Conservation (phyloP, 2,113 vertebrate genomes). For the Anhinga anhinga region DNA sequence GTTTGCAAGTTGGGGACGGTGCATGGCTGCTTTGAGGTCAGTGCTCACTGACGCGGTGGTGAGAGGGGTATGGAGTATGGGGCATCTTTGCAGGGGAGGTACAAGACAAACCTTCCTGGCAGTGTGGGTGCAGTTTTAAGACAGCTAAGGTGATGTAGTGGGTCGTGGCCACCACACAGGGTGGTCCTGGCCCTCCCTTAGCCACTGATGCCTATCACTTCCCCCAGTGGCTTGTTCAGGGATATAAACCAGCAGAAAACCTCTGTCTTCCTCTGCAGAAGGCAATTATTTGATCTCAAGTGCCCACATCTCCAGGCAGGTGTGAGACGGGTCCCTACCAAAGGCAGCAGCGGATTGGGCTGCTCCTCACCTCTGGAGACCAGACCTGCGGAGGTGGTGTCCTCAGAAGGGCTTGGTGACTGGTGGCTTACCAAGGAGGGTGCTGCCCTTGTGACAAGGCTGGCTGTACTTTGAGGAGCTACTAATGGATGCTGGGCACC, state of each 20-base stretch:
- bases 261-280: not conserved
- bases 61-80: not conserved
- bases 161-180: not conserved
- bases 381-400: not conserved
- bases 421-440: not conserved
- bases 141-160: not conserved
- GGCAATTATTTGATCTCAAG: not conserved
- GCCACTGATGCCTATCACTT: not conserved
- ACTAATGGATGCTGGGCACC: not conserved
- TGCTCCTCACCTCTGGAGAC: not conserved
- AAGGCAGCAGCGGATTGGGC: not conserved
- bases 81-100: not conserved
- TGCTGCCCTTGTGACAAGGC: not conserved
- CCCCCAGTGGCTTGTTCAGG: not conserved
- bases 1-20: fast-evolving
- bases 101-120: not conserved
- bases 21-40: not conserved
- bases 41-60: fast-evolving
- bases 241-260: not conserved
- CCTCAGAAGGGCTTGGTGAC: not conserved
- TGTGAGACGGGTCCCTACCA: not conserved
- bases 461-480: not conserved
- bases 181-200: not conserved
- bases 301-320: not conserved
- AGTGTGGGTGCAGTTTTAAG: not conserved